phyloP scores from a whole-genome alignment of 2,797 vertebrate genomes.

The Amblyopsis hoosieri region DNA sequence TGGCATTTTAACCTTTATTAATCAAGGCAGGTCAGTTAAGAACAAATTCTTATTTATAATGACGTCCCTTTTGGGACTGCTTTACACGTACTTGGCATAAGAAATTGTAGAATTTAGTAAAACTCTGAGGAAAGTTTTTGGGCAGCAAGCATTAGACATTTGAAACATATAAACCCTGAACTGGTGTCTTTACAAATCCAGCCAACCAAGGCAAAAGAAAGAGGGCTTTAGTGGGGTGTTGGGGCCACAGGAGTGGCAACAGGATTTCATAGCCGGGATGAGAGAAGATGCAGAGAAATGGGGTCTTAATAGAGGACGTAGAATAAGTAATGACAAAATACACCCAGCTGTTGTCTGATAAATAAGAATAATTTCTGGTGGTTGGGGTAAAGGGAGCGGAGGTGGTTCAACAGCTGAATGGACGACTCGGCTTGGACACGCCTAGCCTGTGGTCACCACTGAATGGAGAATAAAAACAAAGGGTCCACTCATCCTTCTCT shows the following conservation, averaged over 20 bases:
- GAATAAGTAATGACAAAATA: constrained; percentile 11
- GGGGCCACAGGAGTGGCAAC: constrained; percentile 24
- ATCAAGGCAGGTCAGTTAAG: too few species aligned
- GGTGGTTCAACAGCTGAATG: constrained; percentile 75
- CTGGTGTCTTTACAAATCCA: constrained; percentile 27
- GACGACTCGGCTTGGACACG: constrained; percentile 43
- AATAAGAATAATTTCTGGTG: background rate
- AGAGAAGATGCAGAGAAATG: constrained; percentile 11
- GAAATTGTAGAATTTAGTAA: constrained; percentile 25
- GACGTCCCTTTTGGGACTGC: too few species aligned
- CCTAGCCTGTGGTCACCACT: constrained; percentile 66
- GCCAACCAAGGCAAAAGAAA: constrained; percentile 18
- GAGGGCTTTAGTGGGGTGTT: constrained; percentile 8
- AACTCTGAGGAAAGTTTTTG: constrained; percentile 35
- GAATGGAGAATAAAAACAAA: constrained; percentile 80
- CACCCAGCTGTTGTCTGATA: too few species aligned
- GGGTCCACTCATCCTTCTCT: constrained; percentile 75
- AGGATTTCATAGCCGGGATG: constrained; percentile 18
- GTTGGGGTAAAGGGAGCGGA: constrained; percentile 38
- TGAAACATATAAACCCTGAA: constrained; percentile 46
- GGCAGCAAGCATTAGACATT: constrained; percentile 18
- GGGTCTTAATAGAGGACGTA: constrained; percentile 52
- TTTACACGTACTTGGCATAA: background rate
- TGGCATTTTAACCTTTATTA: background rate
- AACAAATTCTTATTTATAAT: too few species aligned